Percentiles rank a stretch among this genome's conserved stretches.
Evolutionary conservation across 2,888 invertebrate species (phyloP).

Genomic region (Brachylomia viminalis): DNA sequence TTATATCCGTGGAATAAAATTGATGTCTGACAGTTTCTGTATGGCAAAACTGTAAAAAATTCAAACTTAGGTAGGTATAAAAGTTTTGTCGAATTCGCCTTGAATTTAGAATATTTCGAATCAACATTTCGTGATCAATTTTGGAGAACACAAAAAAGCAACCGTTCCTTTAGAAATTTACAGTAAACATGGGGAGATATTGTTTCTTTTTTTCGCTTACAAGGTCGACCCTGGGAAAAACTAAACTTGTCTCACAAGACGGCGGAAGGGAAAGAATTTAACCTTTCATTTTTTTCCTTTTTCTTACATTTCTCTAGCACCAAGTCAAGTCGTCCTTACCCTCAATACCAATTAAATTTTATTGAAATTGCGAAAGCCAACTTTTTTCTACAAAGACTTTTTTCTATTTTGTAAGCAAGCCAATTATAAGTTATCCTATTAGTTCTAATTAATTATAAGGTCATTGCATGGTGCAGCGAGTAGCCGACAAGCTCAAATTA

Average conservation of each 20-base stretch:
- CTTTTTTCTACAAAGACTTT: background rate
- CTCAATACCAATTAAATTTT: constrained; percentile 15
- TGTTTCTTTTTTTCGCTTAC: background rate
- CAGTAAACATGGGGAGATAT: background rate
- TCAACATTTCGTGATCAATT: background rate
- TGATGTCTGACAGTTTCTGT: background rate
- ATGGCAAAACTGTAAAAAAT: background rate
- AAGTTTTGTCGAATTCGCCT: background rate
- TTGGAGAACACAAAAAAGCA: background rate
- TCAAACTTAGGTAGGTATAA: background rate
- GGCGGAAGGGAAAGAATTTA: background rate
- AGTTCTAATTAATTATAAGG: constrained; percentile 49
- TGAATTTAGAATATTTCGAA: background rate
- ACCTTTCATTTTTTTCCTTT: background rate
- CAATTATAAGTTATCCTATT: constrained; percentile 53
- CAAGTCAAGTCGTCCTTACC: background rate
- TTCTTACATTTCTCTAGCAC: background rate
- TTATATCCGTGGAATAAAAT: background rate
- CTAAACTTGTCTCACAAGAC: background rate
- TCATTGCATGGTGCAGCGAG: constrained; percentile 30
- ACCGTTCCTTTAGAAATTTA: background rate
- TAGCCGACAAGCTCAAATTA: constrained; percentile 18
- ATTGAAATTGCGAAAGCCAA: background rate
- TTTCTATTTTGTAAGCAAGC: constrained; percentile 18
- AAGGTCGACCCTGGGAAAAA: background rate